Evolutionary conservation across 2,113 vertebrate genomes (phyloP).

Genomic region (Eleginops maclovinus): DNA sequence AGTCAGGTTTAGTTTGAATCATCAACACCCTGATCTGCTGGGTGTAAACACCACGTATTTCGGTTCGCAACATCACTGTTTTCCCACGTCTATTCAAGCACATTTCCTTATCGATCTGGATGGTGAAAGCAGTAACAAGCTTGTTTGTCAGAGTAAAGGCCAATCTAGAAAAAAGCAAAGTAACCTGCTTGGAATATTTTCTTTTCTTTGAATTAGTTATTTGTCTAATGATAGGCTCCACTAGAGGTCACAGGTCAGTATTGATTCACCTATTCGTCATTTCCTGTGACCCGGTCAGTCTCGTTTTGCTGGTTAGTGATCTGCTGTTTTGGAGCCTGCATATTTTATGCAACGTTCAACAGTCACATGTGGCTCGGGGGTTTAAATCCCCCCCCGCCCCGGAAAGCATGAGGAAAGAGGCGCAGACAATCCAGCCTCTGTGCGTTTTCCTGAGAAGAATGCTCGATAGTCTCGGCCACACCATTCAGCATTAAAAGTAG

Average conservation of each 20-base stretch:
- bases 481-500: not conserved
- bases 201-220: not conserved
- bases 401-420: conserved; percentile 37
- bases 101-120: not conserved
- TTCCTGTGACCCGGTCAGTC: conserved; percentile 54
- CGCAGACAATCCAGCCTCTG: conserved; percentile 60
- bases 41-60: conserved; percentile 46
- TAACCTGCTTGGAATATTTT: not conserved
- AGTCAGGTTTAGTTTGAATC: not conserved
- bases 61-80: conserved; percentile 18
- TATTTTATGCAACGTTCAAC: conserved; percentile 42
- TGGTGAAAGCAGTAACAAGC: not conserved
- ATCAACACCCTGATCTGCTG: not conserved
- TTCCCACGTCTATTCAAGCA: not conserved
- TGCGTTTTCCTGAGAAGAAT: conserved; percentile 43
- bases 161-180: not conserved
- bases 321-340: conserved; percentile 37
- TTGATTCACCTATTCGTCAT: conserved; percentile 31
- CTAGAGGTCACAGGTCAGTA: conserved; percentile 12
- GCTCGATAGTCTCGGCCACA: conserved; percentile 6
- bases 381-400: conserved; percentile 48
- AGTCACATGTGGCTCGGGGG: conserved; percentile 54
- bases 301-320: conserved; percentile 35
- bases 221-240: not conserved
- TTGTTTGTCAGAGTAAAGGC: not conserved